Evolutionary conservation across 2,113 vertebrate species (phyloP).

Genomic region (Triplophysa tibetana): DNA sequence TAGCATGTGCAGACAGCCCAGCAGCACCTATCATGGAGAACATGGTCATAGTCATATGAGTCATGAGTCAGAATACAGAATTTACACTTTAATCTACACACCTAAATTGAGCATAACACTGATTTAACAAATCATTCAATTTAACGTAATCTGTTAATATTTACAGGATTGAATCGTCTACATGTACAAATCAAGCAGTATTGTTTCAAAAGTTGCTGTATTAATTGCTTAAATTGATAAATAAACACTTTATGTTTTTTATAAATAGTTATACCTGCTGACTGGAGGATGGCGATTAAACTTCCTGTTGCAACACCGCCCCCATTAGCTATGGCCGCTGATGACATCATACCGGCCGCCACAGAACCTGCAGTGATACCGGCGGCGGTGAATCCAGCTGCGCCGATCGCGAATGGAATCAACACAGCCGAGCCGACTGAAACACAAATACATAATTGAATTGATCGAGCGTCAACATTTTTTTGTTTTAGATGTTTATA

Average conservation of each 20-base stretch:
- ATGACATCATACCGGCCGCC: slow-evolving; percentile 43
- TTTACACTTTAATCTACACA: background rate
- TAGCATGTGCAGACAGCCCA: background rate
- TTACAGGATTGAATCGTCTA: no score
- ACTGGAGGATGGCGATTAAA: slow-evolving; percentile 48
- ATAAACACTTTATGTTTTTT: no score
- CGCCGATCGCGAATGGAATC: background rate
- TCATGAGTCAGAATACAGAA: background rate
- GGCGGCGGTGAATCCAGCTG: slow-evolving; percentile 25
- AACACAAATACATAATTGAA: no score
- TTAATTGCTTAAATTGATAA: no score
- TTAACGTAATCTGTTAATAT: no score
- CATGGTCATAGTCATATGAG: background rate
- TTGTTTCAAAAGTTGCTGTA: no score
- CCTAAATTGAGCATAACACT: background rate
- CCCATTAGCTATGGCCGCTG: slow-evolving; percentile 37
- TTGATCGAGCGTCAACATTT: no score
- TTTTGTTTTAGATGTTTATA: no score
- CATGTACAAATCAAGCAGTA: no score
- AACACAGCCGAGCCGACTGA: background rate
- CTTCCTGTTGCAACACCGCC: slow-evolving; percentile 43
- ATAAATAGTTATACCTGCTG: slow-evolving; percentile 25
- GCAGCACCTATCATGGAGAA: slow-evolving; percentile 5
- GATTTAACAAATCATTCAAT: background rate
- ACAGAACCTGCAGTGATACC: slow-evolving; percentile 43